These are phyloP conservation scores for Phlogophora meticulosa DNA, from an alignment of 2,888 invertebrate genomes.

Conservation along the genomic window DNA sequence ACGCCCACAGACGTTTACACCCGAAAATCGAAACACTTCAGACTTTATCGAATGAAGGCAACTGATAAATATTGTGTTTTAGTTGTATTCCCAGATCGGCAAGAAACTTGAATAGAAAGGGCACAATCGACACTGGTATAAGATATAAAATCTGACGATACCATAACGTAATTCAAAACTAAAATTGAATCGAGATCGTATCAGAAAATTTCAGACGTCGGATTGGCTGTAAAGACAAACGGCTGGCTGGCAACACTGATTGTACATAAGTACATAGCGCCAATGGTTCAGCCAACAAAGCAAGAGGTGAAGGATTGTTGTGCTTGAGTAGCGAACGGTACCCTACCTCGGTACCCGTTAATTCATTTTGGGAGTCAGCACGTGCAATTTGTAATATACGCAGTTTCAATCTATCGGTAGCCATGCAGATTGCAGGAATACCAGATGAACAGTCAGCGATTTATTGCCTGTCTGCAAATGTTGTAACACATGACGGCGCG, in stretches of 20 bases:
- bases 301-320: conserved; percentile 44
- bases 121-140: conserved; percentile 8
- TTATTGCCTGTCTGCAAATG: conserved; percentile 32
- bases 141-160: conserved; percentile 22
- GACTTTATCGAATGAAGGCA: conserved; percentile 28
- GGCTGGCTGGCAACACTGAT: conserved; percentile 28
- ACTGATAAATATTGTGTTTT: conserved; percentile 32
- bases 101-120: conserved; percentile 16
- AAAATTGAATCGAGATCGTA: conserved; percentile 27
- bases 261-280: conserved; percentile 31
- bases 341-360: conserved; percentile 49
- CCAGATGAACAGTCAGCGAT: conserved; percentile 25
- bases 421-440: conserved; percentile 46
- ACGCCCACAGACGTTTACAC: background rate
- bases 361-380: conserved; percentile 52
- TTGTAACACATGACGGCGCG: conserved; percentile 1
- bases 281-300: conserved; percentile 38
- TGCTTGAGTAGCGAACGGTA: conserved; percentile 34
- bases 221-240: conserved; percentile 23
- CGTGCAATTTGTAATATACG: conserved; percentile 44
- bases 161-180: conserved; percentile 9
- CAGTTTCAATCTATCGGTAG: conserved; percentile 26
- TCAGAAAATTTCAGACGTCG: conserved; percentile 20
- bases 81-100: conserved; percentile 31
- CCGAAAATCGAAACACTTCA: conserved; percentile 17